These are phyloP conservation scores for Perognathus longimembris DNA, from an alignment of 2,113 vertebrate species.

Conservation along the genomic window DNA sequence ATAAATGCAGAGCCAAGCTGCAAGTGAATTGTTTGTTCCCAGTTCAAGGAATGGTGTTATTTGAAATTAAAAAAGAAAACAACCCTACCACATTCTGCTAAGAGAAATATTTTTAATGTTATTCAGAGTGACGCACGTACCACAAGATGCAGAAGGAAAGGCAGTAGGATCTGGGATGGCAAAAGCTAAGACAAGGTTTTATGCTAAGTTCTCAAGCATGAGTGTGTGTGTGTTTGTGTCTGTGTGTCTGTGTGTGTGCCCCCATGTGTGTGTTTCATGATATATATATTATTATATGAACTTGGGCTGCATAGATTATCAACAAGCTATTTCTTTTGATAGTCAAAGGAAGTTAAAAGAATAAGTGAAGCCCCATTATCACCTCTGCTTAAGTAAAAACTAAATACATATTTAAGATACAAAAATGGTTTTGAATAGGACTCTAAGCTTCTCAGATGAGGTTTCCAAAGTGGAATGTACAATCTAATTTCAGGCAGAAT, in stretches of 20 bases:
- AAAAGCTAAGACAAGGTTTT: constrained; percentile 45
- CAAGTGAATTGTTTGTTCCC: constrained; percentile 89
- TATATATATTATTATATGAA: background rate
- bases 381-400: background rate
- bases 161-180: background rate
- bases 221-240: background rate
- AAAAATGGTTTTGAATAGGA: constrained; percentile 7
- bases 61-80: constrained; percentile 85
- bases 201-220: background rate
- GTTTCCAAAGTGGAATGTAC: background rate
- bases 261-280: background rate
- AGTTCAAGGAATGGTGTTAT: constrained; percentile 86
- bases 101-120: constrained; percentile 81
- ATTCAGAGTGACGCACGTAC: constrained; percentile 77
- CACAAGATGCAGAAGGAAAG: constrained; percentile 46
- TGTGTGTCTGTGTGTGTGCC: too few species aligned
- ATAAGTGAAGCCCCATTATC: background rate
- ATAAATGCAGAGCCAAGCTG: constrained; percentile 88
- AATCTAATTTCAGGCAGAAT: background rate
- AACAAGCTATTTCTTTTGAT: constrained; percentile 51
- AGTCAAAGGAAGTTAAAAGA: constrained; percentile 46
- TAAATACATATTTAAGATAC: background rate
- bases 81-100: constrained; percentile 70
- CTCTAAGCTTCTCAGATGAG: background rate
- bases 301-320: constrained; percentile 23